Conservation (phyloP, 2,888 invertebrate species). For the Monoplex corrugatus region DNA sequence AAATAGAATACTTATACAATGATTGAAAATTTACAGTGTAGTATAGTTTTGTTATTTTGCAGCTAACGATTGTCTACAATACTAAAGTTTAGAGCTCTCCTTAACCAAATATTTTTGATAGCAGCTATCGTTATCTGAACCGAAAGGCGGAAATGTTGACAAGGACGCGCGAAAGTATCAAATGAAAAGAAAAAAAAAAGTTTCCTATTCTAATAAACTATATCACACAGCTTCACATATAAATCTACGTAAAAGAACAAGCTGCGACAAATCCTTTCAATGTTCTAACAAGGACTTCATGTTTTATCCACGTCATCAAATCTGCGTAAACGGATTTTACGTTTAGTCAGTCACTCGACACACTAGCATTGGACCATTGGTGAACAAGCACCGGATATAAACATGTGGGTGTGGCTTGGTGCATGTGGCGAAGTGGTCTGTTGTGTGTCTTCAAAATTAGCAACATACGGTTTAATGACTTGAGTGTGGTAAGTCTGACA, state of each 20-base stretch:
- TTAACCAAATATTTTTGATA: too few species aligned
- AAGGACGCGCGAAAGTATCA: not conserved
- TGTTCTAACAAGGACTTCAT: not conserved
- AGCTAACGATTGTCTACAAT: not conserved
- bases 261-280: not conserved
- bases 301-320: not conserved
- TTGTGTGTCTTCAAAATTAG: too few species aligned
- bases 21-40: too few species aligned
- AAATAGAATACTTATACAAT: too few species aligned
- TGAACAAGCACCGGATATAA: too few species aligned
- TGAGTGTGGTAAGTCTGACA: too few species aligned
- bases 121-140: not conserved
- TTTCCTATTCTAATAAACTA: not conserved
- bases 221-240: not conserved
- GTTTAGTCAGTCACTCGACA: not conserved
- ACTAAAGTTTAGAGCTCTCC: too few species aligned
- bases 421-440: too few species aligned
- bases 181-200: not conserved
- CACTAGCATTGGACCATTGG: too few species aligned
- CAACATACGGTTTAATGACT: too few species aligned
- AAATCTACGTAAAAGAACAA: not conserved
- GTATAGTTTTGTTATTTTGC: too few species aligned
- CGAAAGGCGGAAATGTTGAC: not conserved
- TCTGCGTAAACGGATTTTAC: not conserved
- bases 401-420: too few species aligned